Evolutionary conservation across 2,888 invertebrate species (phyloP).

Genomic region (Tanytarsus gracilentus): DNA sequence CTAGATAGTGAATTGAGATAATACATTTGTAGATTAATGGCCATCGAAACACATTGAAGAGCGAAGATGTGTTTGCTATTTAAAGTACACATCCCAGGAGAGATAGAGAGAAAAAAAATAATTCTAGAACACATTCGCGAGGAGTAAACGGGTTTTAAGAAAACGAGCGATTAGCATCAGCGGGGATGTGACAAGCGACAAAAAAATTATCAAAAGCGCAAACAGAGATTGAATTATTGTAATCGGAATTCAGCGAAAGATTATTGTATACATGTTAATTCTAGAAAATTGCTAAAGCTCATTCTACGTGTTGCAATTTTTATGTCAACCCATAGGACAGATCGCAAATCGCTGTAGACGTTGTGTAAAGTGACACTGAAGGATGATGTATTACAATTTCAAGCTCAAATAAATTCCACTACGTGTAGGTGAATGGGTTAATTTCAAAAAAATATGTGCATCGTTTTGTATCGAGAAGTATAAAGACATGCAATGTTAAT

Average conservation of each 20-base stretch:
- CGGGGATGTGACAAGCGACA: no score
- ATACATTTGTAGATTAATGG: conserved; percentile 21
- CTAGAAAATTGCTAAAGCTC: neutral
- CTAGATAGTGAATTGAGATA: conserved; percentile 15
- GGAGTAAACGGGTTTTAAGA: neutral
- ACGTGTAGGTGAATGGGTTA: conserved; percentile 21
- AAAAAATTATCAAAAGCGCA: no score
- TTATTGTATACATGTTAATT: neutral
- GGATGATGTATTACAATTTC: conserved; percentile 12
- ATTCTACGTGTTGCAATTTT: conserved; percentile 20
- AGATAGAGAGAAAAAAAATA: neutral
- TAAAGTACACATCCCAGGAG: no score
- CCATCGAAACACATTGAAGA: conserved; percentile 10
- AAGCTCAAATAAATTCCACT: neutral
- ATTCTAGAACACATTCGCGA: no score
- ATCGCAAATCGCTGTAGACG: neutral
- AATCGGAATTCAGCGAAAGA: neutral
- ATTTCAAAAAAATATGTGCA: neutral
- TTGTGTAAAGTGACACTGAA: neutral
- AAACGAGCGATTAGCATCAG: no score
- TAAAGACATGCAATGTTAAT: neutral
- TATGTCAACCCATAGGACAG: neutral
- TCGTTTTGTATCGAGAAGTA: neutral
- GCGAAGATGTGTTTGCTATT: no score
- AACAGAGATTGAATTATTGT: neutral